phyloP scores from a whole-genome alignment of 1,140 invertebrate species.

The Vanessa tameamea region DNA sequence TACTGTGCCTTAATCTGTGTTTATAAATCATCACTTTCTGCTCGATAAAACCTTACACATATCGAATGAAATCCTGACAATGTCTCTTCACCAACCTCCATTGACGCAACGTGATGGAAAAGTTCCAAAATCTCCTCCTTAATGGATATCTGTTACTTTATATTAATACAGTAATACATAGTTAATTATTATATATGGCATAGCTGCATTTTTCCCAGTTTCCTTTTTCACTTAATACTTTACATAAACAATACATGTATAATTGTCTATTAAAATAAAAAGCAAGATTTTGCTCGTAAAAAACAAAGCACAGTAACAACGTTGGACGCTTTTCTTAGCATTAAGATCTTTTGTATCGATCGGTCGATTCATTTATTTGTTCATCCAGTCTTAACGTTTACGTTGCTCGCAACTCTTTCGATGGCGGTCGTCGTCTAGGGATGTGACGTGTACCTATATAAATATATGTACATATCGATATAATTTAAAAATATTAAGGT shows the following conservation, averaged over 20 bases:
- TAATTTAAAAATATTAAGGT: no score
- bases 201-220: neutral
- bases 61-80: no score
- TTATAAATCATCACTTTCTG: no score
- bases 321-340: slow-evolving; percentile 37
- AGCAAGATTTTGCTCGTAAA: slow-evolving; percentile 3
- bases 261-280: slow-evolving; percentile 16
- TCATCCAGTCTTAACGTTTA: slow-evolving; percentile 72
- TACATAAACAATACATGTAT: neutral
- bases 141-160: no score
- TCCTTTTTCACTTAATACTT: neutral
- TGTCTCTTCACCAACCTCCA: no score
- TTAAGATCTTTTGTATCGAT: slow-evolving; percentile 47
- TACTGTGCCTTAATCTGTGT: no score
- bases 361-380: slow-evolving; percentile 71
- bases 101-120: no score
- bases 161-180: no score
- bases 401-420: slow-evolving; percentile 69
- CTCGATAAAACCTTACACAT: no score
- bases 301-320: slow-evolving; percentile 33
- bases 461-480: no score
- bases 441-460: slow-evolving; percentile 10
- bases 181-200: neutral
- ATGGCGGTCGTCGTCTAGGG: slow-evolving; percentile 46
- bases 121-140: no score